phyloP scores from a whole-genome alignment of 2,888 invertebrate species.

The Conistra vaccinii region DNA sequence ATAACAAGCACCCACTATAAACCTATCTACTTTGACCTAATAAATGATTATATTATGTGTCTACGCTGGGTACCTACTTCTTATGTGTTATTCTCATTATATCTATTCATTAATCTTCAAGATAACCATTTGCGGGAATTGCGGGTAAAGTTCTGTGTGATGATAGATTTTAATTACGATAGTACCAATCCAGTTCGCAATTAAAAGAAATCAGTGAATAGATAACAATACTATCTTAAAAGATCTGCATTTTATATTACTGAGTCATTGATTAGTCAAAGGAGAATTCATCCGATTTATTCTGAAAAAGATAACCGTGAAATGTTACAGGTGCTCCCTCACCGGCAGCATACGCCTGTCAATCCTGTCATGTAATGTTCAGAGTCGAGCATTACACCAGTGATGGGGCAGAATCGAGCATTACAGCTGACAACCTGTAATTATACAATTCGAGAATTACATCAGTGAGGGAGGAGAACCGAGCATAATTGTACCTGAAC shows the following conservation, averaged over 20 bases:
- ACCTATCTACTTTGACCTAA: constrained; percentile 33
- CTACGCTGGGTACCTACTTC: not conserved
- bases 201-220: constrained; percentile 5
- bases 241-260: not conserved
- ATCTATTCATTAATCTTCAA: not conserved
- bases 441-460: too few relatives aligned
- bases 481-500: too few relatives aligned
- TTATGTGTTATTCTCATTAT: not conserved
- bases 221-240: constrained; percentile 15
- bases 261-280: not conserved
- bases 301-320: too few relatives aligned
- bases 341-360: too few relatives aligned
- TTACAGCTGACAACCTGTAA: too few relatives aligned
- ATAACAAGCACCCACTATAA: constrained; percentile 27
- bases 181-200: constrained; percentile 5
- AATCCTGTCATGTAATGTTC: too few relatives aligned
- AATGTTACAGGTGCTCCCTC: too few relatives aligned
- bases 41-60: constrained; percentile 22
- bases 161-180: constrained; percentile 11
- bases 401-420: too few relatives aligned
- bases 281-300: not conserved
- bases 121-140: not conserved
- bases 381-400: too few relatives aligned
- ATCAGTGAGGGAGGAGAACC: too few relatives aligned
- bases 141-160: not conserved